Conservation (phyloP, 2,797 vertebrate genomes). For the Pangasius larnaudii region DNA sequence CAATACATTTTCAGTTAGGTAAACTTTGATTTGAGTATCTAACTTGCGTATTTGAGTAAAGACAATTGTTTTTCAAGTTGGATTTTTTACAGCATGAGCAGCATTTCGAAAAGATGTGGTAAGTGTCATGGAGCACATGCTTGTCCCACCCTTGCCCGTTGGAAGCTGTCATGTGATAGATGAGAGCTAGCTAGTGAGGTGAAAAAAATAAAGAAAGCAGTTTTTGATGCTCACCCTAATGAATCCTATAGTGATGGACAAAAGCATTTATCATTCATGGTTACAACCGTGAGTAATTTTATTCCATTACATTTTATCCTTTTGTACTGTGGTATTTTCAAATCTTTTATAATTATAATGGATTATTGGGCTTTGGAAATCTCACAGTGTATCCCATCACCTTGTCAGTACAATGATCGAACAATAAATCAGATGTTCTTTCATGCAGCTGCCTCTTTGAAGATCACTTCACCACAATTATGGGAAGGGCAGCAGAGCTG, state of each 20-base stretch:
- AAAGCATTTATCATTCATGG: background rate
- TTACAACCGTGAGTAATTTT: background rate
- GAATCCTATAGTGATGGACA: background rate
- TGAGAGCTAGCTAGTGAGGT: background rate
- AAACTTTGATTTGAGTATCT: background rate
- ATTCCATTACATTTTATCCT: conserved; percentile 29
- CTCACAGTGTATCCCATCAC: conserved; percentile 29
- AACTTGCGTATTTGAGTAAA: background rate
- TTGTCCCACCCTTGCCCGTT: background rate
- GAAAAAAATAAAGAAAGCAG: background rate
- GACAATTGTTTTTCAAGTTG: no score
- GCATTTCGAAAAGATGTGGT: background rate
- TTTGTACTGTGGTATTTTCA: conserved; percentile 38
- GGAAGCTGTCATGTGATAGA: background rate
- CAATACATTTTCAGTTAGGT: background rate
- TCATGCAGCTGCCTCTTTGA: conserved; percentile 47
- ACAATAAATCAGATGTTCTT: conserved; percentile 58
- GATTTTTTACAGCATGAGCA: background rate
- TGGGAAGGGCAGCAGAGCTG: background rate
- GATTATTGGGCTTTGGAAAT: conserved; percentile 28
- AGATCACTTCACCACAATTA: conserved; percentile 28
- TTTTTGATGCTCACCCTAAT: background rate
- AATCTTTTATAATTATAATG: conserved; percentile 51
- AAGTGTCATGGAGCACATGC: background rate
- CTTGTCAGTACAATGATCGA: conserved; percentile 52